A percentile compares a stretch with the other conserved stretches of the same genome.
Conservation (phyloP, 2,797 vertebrate genomes). For the Coccyzus lansbergi region DNA sequence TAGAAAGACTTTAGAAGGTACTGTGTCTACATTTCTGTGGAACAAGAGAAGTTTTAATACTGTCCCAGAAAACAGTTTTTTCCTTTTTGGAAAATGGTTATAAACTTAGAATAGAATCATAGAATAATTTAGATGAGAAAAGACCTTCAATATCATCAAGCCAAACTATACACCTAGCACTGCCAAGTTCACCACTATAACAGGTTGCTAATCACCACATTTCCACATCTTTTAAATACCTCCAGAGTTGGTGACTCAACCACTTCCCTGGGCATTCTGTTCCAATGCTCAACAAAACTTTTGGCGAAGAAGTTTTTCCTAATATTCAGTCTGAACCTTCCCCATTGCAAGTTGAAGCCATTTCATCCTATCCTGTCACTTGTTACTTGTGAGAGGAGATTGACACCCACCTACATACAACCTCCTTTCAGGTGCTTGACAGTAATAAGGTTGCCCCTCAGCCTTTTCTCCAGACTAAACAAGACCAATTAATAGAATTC, state of each 20-base stretch:
- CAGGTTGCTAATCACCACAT: not conserved
- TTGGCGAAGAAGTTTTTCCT: not conserved
- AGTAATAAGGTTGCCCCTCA: fast-evolving
- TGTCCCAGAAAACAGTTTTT: not conserved
- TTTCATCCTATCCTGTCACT: not conserved
- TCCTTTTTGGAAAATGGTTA: not conserved
- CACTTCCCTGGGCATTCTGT: not conserved
- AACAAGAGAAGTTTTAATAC: not conserved
- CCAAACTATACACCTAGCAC: not conserved
- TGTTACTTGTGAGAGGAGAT: not conserved
- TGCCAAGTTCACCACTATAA: not conserved
- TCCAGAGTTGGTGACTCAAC: not conserved
- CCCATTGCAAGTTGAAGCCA: fast-evolving
- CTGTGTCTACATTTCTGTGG: not conserved
- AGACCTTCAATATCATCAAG: not conserved
- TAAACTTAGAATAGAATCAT: not conserved
- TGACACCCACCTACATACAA: fast-evolving
- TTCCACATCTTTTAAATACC: not conserved
- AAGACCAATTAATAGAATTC: not conserved
- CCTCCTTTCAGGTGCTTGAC: not conserved
- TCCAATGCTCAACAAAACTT: not conserved
- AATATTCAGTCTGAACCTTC: not conserved
- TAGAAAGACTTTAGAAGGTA: not conserved
- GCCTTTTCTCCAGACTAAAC: not conserved
- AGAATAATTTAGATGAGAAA: not conserved